These are phyloP conservation scores for Itoplectis maculator DNA, from an alignment of 2,888 invertebrate genomes.

Conservation along the genomic window DNA sequence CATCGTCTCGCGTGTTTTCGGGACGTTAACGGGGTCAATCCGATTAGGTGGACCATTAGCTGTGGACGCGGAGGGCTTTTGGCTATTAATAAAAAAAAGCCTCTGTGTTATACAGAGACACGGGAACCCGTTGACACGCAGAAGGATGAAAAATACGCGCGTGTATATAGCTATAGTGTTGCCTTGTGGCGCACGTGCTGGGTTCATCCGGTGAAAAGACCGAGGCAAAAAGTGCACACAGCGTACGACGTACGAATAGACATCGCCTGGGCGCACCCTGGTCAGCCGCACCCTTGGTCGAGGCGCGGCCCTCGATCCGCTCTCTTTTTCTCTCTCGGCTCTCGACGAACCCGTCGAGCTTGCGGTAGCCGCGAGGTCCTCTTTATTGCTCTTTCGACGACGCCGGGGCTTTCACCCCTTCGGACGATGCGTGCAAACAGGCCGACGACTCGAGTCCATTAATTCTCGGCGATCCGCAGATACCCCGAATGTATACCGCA, in stretches of 20 bases:
- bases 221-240: constrained; percentile 67
- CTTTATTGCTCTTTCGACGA: constrained; percentile 74
- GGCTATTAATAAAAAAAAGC: constrained; percentile 7
- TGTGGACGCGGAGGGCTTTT: not conserved
- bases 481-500: constrained; percentile 26
- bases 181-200: constrained; percentile 41
- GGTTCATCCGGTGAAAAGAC: constrained; percentile 59
- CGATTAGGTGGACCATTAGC: not conserved
- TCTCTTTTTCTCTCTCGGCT: constrained; percentile 65
- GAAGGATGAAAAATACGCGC: constrained; percentile 62
- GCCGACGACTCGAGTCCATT: constrained; percentile 57
- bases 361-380: constrained; percentile 19
- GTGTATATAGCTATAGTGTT: constrained; percentile 7
- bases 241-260: constrained; percentile 50
- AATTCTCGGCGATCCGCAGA: constrained; percentile 61
- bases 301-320: constrained; percentile 63
- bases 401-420: constrained; percentile 37
- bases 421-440: constrained; percentile 70
- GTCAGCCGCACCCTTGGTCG: constrained; percentile 73
- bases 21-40: constrained; percentile 2
- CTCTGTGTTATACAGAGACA: not conserved
- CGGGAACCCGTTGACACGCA: constrained; percentile 9
- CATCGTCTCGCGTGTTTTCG: constrained; percentile 6
- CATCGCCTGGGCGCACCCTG: constrained; percentile 75
- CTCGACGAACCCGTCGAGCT: constrained; percentile 66